Evolutionary conservation across 1,140 invertebrate genomes (phyloP).

Genomic region (Leptopilina clavipes): DNA sequence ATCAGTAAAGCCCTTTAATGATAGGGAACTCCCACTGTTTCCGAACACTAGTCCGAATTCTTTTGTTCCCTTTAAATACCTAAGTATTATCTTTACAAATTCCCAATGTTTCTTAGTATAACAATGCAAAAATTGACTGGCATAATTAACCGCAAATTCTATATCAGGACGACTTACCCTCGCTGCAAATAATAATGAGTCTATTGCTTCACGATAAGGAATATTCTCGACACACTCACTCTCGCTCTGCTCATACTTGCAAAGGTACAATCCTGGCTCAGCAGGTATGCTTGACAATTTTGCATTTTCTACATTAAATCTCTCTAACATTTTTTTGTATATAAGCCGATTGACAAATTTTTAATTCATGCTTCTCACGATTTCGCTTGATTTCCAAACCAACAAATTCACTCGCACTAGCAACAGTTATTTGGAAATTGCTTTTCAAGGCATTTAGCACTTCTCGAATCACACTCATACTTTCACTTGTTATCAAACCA

Average conservation of each 20-base stretch:
- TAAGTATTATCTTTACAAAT: slow-evolving; percentile 48
- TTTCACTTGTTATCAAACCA: slow-evolving; percentile 59
- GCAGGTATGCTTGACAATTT: slow-evolving; percentile 43
- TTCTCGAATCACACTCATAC: slow-evolving; percentile 41
- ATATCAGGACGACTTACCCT: slow-evolving; percentile 62
- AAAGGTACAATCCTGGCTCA: slow-evolving; percentile 37
- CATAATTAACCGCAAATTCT: slow-evolving; percentile 47
- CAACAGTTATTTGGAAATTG: slow-evolving; percentile 56
- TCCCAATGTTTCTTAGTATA: slow-evolving; percentile 43
- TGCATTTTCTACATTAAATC: slow-evolving; percentile 43
- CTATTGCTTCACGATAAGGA: slow-evolving; percentile 58
- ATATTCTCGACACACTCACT: slow-evolving; percentile 28
- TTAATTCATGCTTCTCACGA: slow-evolving; percentile 39
- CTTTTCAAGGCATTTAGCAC: slow-evolving; percentile 50
- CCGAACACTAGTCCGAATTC: slow-evolving; percentile 47
- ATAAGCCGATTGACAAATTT: slow-evolving; percentile 41
- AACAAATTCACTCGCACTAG: slow-evolving; percentile 47
- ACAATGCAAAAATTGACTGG: slow-evolving; percentile 45
- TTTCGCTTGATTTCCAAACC: slow-evolving; percentile 58
- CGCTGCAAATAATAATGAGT: slow-evolving; percentile 62
- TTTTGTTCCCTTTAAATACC: slow-evolving; percentile 48
- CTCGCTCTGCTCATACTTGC: slow-evolving; percentile 12
- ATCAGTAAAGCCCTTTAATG: slow-evolving; percentile 59
- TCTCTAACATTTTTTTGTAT: slow-evolving; percentile 35
- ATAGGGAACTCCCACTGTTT: slow-evolving; percentile 16